Conservation (phyloP, 2,113 vertebrate genomes). For the Herpailurus yagouaroundi region DNA sequence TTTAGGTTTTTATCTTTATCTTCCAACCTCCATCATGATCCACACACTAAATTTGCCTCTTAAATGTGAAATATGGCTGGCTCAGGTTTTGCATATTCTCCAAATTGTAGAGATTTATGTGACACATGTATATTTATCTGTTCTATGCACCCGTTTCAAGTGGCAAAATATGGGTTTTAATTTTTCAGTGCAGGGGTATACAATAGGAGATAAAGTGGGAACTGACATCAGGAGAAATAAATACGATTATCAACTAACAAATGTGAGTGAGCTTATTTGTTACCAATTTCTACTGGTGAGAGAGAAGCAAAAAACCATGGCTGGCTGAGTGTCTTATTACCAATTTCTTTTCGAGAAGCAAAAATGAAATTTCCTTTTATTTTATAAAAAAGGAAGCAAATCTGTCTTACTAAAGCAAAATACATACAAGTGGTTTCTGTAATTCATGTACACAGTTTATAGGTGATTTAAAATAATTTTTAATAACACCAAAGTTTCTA, state of each 20-base stretch:
- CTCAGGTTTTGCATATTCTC: not conserved
- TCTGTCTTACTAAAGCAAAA: slow-evolving; percentile 36
- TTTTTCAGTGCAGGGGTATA: not conserved
- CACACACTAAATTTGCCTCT: not conserved
- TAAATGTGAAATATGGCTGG: slow-evolving; percentile 12
- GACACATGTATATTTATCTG: not conserved
- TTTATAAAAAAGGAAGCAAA: slow-evolving; percentile 28
- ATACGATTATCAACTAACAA: not conserved
- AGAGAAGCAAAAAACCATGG: not conserved
- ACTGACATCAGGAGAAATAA: not conserved
- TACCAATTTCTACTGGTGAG: not conserved
- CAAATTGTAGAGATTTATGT: not conserved
- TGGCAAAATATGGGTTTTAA: not conserved
- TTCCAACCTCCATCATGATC: not conserved
- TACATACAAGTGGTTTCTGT: not conserved
- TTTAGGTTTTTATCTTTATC: not conserved
- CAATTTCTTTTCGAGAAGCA: not conserved
- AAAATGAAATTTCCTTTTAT: slow-evolving; percentile 43
- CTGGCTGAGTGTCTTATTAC: not conserved
- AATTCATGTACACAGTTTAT: not conserved
- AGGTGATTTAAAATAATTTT: not conserved
- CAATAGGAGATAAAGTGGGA: not conserved
- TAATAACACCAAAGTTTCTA: not conserved
- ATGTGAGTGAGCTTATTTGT: slow-evolving; percentile 4
- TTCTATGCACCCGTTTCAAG: not conserved